Evolutionary conservation across 2,113 vertebrate species (phyloP), one percentile per base, ranked within the genome.

Genomic region (Dipodomys spectabilis): DNA sequence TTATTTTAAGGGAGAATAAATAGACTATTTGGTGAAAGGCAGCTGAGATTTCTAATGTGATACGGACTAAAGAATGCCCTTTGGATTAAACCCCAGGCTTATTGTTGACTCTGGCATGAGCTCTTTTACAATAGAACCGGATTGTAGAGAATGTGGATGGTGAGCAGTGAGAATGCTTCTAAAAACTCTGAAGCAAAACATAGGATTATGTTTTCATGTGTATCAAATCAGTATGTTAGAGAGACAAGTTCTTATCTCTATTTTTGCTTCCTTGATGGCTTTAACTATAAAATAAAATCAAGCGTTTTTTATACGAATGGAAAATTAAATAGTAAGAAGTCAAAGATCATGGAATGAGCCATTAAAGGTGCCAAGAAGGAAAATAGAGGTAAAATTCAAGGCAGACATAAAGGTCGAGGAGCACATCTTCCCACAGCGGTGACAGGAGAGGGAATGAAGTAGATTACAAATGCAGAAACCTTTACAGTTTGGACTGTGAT

Each of bases 1-100:
- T 27, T 65, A 72, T 84, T 92, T 92, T 92, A 90, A 79, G 53
- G 9, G 49, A 67, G 15, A 91, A 83, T 67, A 95, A 27, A 53
- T 16, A 22, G 5, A 25, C 22, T 80, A 79, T 35, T 71, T 16
- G 74, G 9, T 88, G 67, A 95, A 92, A 71, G 9, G 10, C 60
- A 83, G 32, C 49, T 92, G 32, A 88, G 60, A 92, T 82, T 86
- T 92, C 69, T 67, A 65, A 92, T 20, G 28, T 12, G 64, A 69
- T 88, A 81, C 44, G 88, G 11, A 67, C 62, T 80, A 12, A 92
- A 77, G 35, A 67, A 4, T 22, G 72, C 0, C 0, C 15, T 82
- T 77, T 57, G 19, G 5, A 64, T 75, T 80, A 92, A 80, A 65
- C 2, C 1, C 82, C n/a, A 64, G 18, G 28, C 13, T 53, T 79